Evolutionary conservation across 2,888 invertebrate species (phyloP).

Genomic region (Autographa pulchrina): DNA sequence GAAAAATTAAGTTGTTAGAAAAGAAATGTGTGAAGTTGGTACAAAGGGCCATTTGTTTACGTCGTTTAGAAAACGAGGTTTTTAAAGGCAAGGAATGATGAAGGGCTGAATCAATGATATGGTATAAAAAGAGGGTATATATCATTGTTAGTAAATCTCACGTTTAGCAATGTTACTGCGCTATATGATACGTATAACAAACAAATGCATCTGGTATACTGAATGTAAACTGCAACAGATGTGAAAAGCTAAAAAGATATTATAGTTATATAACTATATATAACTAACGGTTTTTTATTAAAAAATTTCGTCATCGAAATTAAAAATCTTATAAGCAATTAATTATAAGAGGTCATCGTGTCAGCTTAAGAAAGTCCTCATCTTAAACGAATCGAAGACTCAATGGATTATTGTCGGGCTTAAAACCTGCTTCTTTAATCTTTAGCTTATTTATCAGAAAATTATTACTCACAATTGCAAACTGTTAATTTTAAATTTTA

Average conservation of each 20-base stretch:
- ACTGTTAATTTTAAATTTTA: no score
- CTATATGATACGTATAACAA: background rate
- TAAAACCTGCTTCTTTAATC: constrained; percentile 2
- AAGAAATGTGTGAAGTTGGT: constrained; percentile 28
- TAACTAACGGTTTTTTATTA: background rate
- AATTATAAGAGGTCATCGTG: constrained; percentile 2
- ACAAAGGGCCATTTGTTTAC: background rate
- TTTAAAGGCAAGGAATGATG: background rate
- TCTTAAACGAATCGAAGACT: background rate
- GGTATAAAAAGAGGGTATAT: background rate
- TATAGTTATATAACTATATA: no score
- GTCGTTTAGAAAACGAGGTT: background rate
- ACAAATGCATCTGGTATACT: background rate
- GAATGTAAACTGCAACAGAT: background rate
- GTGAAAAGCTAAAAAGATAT: background rate
- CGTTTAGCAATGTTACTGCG: background rate
- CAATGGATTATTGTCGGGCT: constrained; percentile 1
- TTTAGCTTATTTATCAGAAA: background rate
- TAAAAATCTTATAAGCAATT: background rate
- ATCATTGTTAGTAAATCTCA: background rate
- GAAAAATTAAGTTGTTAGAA: constrained; percentile 59
- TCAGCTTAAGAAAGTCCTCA: background rate
- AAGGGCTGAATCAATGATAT: constrained; percentile 1
- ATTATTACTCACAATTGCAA: background rate
- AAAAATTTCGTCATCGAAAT: background rate